phyloP scores from a whole-genome alignment of 2,113 vertebrate species.

The Candoia aspera region DNA sequence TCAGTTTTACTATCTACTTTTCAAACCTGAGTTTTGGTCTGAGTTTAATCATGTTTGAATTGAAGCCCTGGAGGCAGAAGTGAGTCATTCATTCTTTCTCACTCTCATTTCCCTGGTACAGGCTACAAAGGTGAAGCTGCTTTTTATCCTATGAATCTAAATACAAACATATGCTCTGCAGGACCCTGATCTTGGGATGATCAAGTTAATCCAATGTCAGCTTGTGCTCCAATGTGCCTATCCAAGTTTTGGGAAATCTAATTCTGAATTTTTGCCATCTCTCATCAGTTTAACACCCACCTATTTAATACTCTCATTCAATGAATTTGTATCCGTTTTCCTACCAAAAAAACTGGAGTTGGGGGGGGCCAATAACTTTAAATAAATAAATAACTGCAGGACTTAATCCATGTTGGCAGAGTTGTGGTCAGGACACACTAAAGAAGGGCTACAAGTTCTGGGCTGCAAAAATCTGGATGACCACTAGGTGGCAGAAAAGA shows the following conservation, averaged over 20 bases:
- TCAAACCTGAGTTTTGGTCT: neutral
- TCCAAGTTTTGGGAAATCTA: neutral
- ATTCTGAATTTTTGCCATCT: neutral
- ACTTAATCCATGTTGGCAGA: neutral
- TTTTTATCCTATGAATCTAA: neutral
- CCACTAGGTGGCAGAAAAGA: neutral
- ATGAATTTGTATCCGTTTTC: neutral
- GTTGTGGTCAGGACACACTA: neutral
- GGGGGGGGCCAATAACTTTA: neutral
- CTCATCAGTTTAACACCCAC: neutral
- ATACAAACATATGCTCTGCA: neutral
- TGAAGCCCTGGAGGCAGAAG: neutral
- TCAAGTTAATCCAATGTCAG: neutral
- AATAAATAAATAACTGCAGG: neutral
- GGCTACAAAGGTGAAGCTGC: neutral
- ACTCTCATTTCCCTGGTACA: neutral
- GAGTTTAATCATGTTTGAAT: neutral
- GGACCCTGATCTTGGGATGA: neutral
- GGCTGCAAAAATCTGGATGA: neutral
- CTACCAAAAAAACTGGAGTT: neutral
- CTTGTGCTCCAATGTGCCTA: neutral
- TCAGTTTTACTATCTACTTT: neutral
- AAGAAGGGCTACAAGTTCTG: neutral
- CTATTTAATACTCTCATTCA: neutral
- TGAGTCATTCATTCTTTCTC: neutral